These are phyloP conservation scores for Elymnias hypermnestra DNA, from an alignment of 1,140 invertebrate genomes.

Conservation along the genomic window DNA sequence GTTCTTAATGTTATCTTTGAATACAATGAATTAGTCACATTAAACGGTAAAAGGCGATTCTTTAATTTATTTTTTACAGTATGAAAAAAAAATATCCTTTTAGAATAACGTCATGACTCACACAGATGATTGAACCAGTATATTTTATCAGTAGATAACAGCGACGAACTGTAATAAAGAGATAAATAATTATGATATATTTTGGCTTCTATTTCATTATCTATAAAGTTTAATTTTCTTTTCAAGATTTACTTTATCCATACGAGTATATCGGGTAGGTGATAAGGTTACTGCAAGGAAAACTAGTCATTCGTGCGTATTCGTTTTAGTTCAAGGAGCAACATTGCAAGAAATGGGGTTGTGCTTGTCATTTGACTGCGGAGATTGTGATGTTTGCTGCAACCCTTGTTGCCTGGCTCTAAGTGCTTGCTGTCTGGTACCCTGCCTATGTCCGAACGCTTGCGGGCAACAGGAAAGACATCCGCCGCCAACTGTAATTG, in stretches of 20 bases:
- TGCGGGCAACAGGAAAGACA: conserved; percentile 55
- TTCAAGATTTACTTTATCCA: neutral
- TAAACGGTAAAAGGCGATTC: neutral
- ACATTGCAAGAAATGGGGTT: conserved; percentile 49
- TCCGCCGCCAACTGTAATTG: conserved; percentile 44
- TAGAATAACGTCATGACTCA: neutral
- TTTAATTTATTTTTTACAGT: conserved; percentile 1
- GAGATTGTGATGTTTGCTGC: conserved; percentile 51
- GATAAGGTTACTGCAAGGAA: conserved; percentile 25
- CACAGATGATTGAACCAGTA: conserved; percentile 9
- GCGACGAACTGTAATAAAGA: conserved; percentile 8
- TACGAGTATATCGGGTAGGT: conserved; percentile 7
- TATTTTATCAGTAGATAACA: conserved; percentile 30
- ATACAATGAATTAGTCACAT: neutral
- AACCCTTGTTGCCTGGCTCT: conserved; percentile 62
- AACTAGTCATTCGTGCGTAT: conserved; percentile 20
- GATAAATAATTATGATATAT: conserved; percentile 2
- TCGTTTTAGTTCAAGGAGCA: conserved; percentile 43
- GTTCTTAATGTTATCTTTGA: neutral
- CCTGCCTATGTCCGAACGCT: conserved; percentile 60
- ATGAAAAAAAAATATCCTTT: too few relatives aligned
- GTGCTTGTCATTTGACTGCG: conserved; percentile 64
- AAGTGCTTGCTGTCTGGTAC: conserved; percentile 56
- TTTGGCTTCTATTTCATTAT: conserved; percentile 9
- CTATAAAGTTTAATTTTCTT: conserved; percentile 20